Evolutionary conservation across 2,888 invertebrate species (phyloP).

Genomic region (Glaucopsyche alexis): DNA sequence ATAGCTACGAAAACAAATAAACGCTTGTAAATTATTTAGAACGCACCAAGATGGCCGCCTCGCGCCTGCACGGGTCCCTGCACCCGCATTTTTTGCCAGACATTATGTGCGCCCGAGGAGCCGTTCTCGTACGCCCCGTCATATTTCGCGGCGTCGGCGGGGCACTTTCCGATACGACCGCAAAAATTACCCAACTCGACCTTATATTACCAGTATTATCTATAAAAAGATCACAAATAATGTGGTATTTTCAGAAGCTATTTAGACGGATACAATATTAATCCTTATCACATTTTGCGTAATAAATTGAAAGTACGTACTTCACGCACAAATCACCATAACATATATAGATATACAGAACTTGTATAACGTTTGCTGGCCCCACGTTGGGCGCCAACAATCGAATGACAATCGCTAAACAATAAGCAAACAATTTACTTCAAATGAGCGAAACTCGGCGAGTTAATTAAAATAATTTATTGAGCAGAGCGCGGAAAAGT

Average conservation of each 20-base stretch:
- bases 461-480: slow-evolving; percentile 29
- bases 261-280: too few relatives aligned
- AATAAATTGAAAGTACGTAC: slow-evolving; percentile 1
- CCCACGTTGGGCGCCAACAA: background rate
- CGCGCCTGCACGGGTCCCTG: background rate
- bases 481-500: slow-evolving; percentile 3
- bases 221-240: too few relatives aligned
- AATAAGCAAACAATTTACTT: slow-evolving; percentile 24
- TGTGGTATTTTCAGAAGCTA: too few relatives aligned
- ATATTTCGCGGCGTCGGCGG: slow-evolving; percentile 63
- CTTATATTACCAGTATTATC: too few relatives aligned
- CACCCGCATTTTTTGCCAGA: slow-evolving; percentile 62
- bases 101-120: slow-evolving; percentile 72
- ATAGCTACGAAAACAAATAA: too few relatives aligned
- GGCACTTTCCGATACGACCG: slow-evolving; percentile 30
- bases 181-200: background rate
- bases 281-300: background rate
- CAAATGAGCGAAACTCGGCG: slow-evolving; percentile 13
- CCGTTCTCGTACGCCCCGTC: slow-evolving; percentile 63
- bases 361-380: background rate
- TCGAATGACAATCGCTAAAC: slow-evolving; percentile 22
- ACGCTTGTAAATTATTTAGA: background rate
- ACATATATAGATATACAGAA: too few relatives aligned
- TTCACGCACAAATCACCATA: background rate
- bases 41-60: slow-evolving; percentile 3